Percentiles rank a stretch among this genome's conserved stretches.
Conservation (phyloP, 1,140 invertebrate genomes). For the Brachionus calyciflorus region DNA sequence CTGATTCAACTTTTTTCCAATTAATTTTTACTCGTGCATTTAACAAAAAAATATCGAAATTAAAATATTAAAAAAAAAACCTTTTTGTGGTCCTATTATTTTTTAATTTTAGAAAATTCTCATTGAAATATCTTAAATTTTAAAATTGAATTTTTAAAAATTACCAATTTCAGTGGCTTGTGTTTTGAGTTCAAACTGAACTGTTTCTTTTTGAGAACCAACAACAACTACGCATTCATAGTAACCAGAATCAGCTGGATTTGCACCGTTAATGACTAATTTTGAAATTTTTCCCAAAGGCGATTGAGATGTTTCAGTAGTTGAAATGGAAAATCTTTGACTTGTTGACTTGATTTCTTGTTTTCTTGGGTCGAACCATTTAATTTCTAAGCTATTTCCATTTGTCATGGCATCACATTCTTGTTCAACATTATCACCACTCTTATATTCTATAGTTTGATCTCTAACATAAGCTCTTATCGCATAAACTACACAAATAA, state of each 20-base stretch:
- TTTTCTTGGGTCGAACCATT: constrained; percentile 10
- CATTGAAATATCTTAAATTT: neutral
- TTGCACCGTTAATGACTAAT: neutral
- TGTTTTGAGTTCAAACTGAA: neutral
- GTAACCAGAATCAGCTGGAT: neutral
- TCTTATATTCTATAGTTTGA: neutral
- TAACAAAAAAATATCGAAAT: too few species aligned
- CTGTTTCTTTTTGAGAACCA: neutral
- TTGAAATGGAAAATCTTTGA: neutral
- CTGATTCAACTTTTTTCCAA: too few species aligned
- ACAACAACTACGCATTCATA: constrained; percentile 28
- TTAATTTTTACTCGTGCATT: too few species aligned
- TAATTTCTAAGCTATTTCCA: neutral
- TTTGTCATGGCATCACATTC: constrained; percentile 34
- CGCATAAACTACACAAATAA: neutral
- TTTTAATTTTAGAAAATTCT: too few species aligned
- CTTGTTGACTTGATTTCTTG: constrained; percentile 4
- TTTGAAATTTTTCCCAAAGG: constrained; percentile 18
- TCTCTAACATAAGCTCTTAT: constrained; percentile 20
- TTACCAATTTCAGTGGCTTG: neutral
- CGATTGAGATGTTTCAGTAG: neutral
- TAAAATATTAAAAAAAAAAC: too few species aligned
- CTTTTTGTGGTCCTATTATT: too few species aligned
- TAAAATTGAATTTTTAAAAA: neutral
- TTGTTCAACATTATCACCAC: neutral